phyloP scores from a whole-genome alignment of 2,888 invertebrate genomes.

The Cerastis leucographa region DNA sequence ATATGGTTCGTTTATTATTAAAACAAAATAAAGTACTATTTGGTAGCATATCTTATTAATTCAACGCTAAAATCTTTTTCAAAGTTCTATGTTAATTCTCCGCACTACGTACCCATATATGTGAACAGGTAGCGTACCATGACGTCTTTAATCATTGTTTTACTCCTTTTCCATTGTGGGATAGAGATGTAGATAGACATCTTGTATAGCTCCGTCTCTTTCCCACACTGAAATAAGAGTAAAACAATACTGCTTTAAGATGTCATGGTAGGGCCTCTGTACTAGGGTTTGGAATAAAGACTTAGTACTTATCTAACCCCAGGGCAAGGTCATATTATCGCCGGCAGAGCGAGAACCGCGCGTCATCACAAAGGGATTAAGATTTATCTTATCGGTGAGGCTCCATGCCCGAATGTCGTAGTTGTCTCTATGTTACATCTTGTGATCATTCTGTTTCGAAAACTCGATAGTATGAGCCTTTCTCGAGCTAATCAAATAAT shows the following conservation, averaged over 20 bases:
- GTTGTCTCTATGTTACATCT: constrained; percentile 52
- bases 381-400: constrained; percentile 75
- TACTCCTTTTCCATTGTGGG: too few species aligned
- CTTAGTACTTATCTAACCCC: constrained; percentile 57
- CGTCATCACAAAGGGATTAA: constrained; percentile 67
- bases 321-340: constrained; percentile 71
- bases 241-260: too few species aligned
- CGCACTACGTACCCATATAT: not conserved
- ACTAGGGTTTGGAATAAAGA: constrained; percentile 7
- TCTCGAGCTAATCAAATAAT: too few species aligned
- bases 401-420: constrained; percentile 46
- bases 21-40: not conserved
- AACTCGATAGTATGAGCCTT: constrained; percentile 3
- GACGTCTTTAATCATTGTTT: too few species aligned
- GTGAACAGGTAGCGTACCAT: not conserved
- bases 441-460: constrained; percentile 42
- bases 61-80: not conserved
- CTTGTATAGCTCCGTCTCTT: too few species aligned
- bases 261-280: too few species aligned
- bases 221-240: too few species aligned
- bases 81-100: not conserved
- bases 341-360: constrained; percentile 55
- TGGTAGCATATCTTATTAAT: not conserved
- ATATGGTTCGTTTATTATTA: too few species aligned
- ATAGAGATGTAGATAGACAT: too few species aligned